phyloP scores from a whole-genome alignment of 2,888 invertebrate genomes.

The Pterostichus madidus region DNA sequence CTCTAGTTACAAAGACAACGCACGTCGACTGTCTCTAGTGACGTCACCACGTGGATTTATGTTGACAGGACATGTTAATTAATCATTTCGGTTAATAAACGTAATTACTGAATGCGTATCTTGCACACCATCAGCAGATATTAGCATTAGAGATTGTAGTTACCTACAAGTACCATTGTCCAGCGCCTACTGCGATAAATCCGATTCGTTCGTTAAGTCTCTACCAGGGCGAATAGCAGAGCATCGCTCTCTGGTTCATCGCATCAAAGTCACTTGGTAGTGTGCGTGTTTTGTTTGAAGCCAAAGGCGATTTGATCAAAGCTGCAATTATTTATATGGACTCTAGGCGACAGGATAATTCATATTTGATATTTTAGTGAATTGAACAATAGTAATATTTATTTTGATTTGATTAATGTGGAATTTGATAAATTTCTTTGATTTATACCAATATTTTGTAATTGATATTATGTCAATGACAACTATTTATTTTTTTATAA shows the following conservation, averaged over 20 bases:
- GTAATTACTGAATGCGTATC: slow-evolving; percentile 56
- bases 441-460: no score
- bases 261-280: neutral
- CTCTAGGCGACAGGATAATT: no score
- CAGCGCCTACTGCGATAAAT: slow-evolving; percentile 1
- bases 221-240: neutral
- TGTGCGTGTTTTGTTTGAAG: neutral
- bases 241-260: neutral
- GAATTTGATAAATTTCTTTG: no score
- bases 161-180: neutral
- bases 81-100: slow-evolving; percentile 62
- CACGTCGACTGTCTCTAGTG: slow-evolving; percentile 44
- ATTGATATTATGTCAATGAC: no score
- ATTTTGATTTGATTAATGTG: no score
- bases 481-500: no score
- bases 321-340: no score
- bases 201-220: neutral
- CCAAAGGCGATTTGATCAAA: neutral
- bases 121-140: slow-evolving; percentile 19
- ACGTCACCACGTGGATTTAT: slow-evolving; percentile 60
- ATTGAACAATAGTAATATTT: no score
- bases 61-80: slow-evolving; percentile 60
- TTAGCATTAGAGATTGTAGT: neutral
- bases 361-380: no score
- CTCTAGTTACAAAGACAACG: neutral